phyloP scores from a whole-genome alignment of 2,113 vertebrate species.

The Hemiscyllium ocellatum region DNA sequence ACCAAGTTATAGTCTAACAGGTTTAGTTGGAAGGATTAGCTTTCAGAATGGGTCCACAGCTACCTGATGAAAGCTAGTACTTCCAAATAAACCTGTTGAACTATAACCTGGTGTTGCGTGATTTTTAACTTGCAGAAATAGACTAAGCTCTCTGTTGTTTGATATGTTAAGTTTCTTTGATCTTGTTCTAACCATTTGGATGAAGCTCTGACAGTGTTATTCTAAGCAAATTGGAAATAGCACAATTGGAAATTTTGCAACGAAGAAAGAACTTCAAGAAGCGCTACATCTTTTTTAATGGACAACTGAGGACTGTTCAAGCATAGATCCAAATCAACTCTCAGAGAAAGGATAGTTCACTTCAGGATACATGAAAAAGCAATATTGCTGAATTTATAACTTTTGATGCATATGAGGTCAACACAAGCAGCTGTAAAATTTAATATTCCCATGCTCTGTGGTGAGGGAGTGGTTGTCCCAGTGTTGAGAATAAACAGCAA shows the following conservation, averaged over 20 bases:
- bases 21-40: no score
- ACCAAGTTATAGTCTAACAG: no score
- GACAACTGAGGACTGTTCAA: not conserved
- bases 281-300: not conserved
- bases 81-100: no score
- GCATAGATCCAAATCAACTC: not conserved
- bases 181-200: not conserved
- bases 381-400: not conserved
- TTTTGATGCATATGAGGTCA: not conserved
- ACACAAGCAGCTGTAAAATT: not conserved
- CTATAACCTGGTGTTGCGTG: no score
- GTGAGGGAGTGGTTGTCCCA: not conserved
- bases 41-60: no score
- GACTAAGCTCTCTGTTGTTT: not conserved
- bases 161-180: not conserved
- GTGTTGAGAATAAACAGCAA: not conserved
- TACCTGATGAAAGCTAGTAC: no score
- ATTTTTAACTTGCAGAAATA: no score
- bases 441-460: not conserved
- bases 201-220: not conserved
- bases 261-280: not conserved
- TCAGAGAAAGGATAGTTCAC: not conserved
- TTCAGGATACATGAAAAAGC: not conserved
- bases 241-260: not conserved
- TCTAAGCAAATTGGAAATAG: not conserved